phyloP scores from a whole-genome alignment of 2,888 invertebrate genomes.

The Eupeodes luniger region DNA sequence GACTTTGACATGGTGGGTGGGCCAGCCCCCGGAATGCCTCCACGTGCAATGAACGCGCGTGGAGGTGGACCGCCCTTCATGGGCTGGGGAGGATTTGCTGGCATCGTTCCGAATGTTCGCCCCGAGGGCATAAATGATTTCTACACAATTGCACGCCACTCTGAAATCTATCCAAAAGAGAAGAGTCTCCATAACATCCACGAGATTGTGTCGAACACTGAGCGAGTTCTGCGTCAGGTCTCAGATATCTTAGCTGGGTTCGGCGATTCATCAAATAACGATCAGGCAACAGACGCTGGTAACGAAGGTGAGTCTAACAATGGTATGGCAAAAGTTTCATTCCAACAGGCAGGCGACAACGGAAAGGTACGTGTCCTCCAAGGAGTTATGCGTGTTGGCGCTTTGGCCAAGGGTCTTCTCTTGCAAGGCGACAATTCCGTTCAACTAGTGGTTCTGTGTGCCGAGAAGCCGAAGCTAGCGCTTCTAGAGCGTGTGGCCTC shows the following conservation, averaged over 20 bases:
- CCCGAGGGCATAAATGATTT: slow-evolving; percentile 96
- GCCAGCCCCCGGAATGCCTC: slow-evolving; percentile 58
- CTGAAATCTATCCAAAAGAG: slow-evolving; percentile 95
- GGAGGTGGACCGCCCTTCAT: slow-evolving; percentile 79
- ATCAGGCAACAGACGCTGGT: slow-evolving; percentile 81
- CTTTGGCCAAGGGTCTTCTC: slow-evolving; percentile 92
- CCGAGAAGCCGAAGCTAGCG: slow-evolving; percentile 94
- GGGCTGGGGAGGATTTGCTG: slow-evolving; percentile 84
- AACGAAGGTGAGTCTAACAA: slow-evolving; percentile 75
- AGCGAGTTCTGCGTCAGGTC: slow-evolving; percentile 95
- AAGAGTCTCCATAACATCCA: slow-evolving; percentile 93
- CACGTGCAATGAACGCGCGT: slow-evolving; percentile 59
- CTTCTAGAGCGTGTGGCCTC: slow-evolving; percentile 93
- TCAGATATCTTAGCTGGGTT: slow-evolving; percentile 92
- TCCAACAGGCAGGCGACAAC: slow-evolving; percentile 86
- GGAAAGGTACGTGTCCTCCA: slow-evolving; percentile 89
- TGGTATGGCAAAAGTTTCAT: slow-evolving; percentile 84
- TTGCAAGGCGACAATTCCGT: slow-evolving; percentile 94
- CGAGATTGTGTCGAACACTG: slow-evolving; percentile 94
- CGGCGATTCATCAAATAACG: slow-evolving; percentile 53
- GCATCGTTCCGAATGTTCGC: slow-evolving; percentile 87
- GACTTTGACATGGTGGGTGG: slow-evolving; percentile 72
- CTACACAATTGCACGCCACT: slow-evolving; percentile 95
- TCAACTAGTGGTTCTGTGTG: slow-evolving; percentile 95
- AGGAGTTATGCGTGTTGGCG: slow-evolving; percentile 97